Base-by-base conservation (phyloP, 2,888 invertebrate species). In the Sarcophaga subvicina region DNA sequence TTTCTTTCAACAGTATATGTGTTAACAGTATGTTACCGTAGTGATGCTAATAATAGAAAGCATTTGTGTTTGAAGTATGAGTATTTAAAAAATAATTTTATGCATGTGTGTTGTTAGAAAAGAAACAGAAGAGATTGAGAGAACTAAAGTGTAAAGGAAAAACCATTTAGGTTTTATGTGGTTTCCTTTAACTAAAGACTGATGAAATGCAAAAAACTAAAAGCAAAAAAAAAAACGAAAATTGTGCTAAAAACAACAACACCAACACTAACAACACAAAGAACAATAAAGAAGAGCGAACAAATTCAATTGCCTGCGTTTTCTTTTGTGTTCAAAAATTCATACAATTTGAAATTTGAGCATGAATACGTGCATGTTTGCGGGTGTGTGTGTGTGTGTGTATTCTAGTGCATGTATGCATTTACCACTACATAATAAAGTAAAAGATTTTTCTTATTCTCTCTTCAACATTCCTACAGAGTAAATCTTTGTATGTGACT, bases 241-340 rank as follows among this genome's bases (percentile, higher is more conserved):
- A 54, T 54, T 12, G 54, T 37, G 8, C 37, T 37, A 8, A 8
- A 10, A 37, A 17, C 60, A 8, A 10, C 37, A 59, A 72, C 37
- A 72, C 60, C 1, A 54, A 37, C 37, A 37, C 37, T 37, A 37
- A 37, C 10, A 10, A 37, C 37, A 37, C 37, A 37, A 37, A 37
- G 37, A 37, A 37, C 10, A 10, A 37, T 37, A 37, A 37, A 76
- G 20, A 37, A 25, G 47, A 64, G 66, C 6, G 64, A 80, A 80
- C 63, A 80, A 83, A 86, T 83, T 83, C 86, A 83, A 86, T 86
- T 80, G 83, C 83, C 80, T 77, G 80, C 71, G 72, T 83, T 83
- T 83, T 37, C 86, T 72, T 85, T 86, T 86, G 86, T 86, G 86
- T 85, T 71, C 75, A 37, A 12, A 72, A 83, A 66, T 75, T 64